Base-by-base conservation (phyloP, 2,888 invertebrate genomes). In the Drosophila meridionalis region DNA sequence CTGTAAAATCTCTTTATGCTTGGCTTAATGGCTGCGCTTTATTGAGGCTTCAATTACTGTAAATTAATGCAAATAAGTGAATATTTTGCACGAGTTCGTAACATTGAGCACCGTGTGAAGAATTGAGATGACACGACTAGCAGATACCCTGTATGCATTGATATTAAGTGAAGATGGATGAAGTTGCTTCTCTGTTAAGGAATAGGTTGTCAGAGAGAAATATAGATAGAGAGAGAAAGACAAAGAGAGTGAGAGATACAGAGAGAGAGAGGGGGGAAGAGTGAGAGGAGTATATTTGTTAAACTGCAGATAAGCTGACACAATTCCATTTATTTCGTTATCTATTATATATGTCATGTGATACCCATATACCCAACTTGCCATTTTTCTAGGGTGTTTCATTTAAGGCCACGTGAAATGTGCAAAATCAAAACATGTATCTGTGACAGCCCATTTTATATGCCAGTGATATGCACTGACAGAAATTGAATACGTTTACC, bases 391-490 rank as follows among this genome's bases (percentile, higher is more conserved):
- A 32, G 50, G 50, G 38, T 42, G 80, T 73, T 69, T 53, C 55
- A 73, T 60, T 64, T 56, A 34, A 34, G 70, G 45, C 38, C 47
- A 58, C 55, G 50, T 59, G 62, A 65, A 65, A 60, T 48, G 72
- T 36, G 34, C 34, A 36, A 85, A 69, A 74, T 68, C 74, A 58
- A 75, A 82, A 77, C 73, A 64, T 62, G 50, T 45, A 60, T 76
- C 47, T 70, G 11, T 69, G 70, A 45, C 70, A 69, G 63, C 45
- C 20, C 28, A 43, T 34, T 55, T 56, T 64, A 58, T 47, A 69
- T 59, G 67, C 66, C 66, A 69, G 68, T 61, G 68, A 68, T 76
- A 70, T 82, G 66, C 85, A 69, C 67, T 71, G 83, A 76, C 85
- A 79, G 85, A 87, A 82, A 59, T 70, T 76, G 70, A 76, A 73